These are phyloP conservation scores for Hypomesus transpacificus DNA, from an alignment of 2,113 vertebrate species.

Conservation along the genomic window DNA sequence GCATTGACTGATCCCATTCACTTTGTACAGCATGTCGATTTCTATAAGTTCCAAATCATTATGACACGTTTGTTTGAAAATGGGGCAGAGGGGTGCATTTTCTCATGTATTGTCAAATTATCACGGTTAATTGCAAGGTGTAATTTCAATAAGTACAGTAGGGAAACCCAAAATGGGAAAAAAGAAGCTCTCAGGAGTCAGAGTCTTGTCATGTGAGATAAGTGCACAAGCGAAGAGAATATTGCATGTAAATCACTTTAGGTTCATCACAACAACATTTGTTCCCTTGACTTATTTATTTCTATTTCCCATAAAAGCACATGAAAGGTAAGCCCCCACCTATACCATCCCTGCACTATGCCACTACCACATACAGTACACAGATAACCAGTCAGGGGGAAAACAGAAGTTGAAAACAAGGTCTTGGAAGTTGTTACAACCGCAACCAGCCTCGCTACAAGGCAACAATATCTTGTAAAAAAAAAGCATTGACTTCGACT, in stretches of 20 bases:
- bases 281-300: conserved; percentile 68
- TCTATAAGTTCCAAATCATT: no score
- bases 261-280: conserved; percentile 64
- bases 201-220: conserved; percentile 68
- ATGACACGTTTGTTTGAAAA: no score
- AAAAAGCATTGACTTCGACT: no score
- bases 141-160: conserved; percentile 13
- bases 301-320: conserved; percentile 46
- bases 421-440: no score
- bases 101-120: no score
- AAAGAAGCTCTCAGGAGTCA: conserved; percentile 49
- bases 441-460: no score
- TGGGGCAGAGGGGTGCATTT: no score
- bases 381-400: neutral
- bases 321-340: neutral
- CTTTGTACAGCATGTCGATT: no score
- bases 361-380: neutral
- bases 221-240: conserved; percentile 50
- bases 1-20: conserved; percentile 6
- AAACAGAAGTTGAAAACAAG: neutral
- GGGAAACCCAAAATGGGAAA: conserved; percentile 17
- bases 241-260: conserved; percentile 46
- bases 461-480: no score
- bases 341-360: neutral
- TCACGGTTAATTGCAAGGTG: no score